Conservation (phyloP, 64 coral and sea anemone genomes). For the Montipora sp. region DNA sequence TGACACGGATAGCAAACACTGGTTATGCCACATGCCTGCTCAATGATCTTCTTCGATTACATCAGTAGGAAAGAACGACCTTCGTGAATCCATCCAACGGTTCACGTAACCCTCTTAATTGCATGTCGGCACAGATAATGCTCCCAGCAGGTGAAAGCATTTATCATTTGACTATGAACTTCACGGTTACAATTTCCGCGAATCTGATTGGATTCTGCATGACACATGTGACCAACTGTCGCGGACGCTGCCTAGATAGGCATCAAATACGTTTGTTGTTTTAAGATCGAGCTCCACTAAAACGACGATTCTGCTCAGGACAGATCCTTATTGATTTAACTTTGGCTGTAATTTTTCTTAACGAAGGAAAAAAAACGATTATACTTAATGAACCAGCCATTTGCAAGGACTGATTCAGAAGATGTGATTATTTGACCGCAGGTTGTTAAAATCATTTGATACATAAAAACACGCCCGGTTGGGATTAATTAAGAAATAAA, state of each 20-base stretch:
- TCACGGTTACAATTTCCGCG: background rate
- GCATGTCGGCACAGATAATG: background rate
- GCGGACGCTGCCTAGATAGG: too few relatives aligned
- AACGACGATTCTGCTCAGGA: too few relatives aligned
- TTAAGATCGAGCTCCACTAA: too few relatives aligned
- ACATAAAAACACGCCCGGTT: background rate
- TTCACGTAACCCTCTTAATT: background rate
- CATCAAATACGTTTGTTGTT: too few relatives aligned
- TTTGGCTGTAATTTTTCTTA: background rate
- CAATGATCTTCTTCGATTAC: slow-evolving; percentile 35
- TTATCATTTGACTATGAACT: background rate
- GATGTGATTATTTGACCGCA: background rate
- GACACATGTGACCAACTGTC: background rate
- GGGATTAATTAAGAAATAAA: background rate
- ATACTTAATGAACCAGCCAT: too few relatives aligned
- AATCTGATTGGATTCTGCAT: background rate
- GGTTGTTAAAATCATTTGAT: background rate
- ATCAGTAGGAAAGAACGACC: slow-evolving; percentile 29
- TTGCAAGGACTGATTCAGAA: too few relatives aligned
- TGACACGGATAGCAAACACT: slow-evolving; percentile 27
- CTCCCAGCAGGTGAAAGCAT: background rate
- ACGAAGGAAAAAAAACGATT: background rate
- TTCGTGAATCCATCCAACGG: background rate
- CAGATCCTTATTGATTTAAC: too few relatives aligned
- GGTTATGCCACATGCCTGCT: slow-evolving; percentile 37